A percentile compares a stretch with the other conserved stretches of the same genome.
These are phyloP conservation scores for Trachelus troglodyta DNA, from an alignment of 2,888 invertebrate genomes.

Conservation along the genomic window DNA sequence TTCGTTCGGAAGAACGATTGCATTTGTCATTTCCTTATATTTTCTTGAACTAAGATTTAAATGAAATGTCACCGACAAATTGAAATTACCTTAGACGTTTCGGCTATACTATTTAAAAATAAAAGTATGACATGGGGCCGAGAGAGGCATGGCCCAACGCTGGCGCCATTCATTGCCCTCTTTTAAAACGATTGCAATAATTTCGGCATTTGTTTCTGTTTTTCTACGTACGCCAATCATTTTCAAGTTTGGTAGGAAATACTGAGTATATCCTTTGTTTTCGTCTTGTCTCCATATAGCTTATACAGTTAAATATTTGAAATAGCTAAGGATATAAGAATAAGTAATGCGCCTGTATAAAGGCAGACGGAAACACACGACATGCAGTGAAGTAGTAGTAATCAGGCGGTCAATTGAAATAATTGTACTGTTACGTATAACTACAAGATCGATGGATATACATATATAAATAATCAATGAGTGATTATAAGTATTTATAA, in stretches of 20 bases:
- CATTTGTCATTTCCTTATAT: not conserved
- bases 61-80: not conserved
- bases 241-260: not conserved
- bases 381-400: not conserved
- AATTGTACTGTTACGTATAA: not conserved
- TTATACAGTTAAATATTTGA: not conserved
- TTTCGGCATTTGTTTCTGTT: not conserved
- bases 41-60: not conserved
- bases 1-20: not conserved
- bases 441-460: not conserved
- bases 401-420: not conserved
- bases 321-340: not conserved
- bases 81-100: slow-evolving; percentile 38
- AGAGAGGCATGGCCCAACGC: slow-evolving; percentile 49
- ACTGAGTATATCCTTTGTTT: not conserved
- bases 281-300: not conserved
- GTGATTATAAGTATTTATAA: not conserved
- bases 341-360: not conserved
- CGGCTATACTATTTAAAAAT: slow-evolving; percentile 32
- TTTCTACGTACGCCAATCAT: not conserved
- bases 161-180: slow-evolving; percentile 43
- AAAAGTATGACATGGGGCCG: slow-evolving; percentile 39
- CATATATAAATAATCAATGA: not conserved
- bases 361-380: not conserved
- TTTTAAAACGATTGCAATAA: slow-evolving; percentile 10